Conservation (phyloP, 1,140 invertebrate genomes). For the Lasioglossum albipes region DNA sequence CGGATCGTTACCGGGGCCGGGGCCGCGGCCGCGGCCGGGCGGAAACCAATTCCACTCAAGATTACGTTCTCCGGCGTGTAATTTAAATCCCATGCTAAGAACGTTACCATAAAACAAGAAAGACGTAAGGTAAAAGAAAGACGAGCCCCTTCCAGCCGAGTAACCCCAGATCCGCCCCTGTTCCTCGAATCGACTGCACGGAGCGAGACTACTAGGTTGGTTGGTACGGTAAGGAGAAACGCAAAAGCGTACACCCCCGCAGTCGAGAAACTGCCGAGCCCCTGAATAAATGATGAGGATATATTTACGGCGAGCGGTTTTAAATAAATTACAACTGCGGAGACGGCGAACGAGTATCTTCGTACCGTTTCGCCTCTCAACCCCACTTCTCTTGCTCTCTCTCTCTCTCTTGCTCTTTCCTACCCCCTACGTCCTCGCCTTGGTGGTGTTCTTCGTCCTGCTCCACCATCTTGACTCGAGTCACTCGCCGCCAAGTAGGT, state of each 20-base stretch:
- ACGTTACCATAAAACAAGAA: slow-evolving; percentile 33
- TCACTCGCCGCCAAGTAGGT: slow-evolving; percentile 24
- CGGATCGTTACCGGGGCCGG: neutral
- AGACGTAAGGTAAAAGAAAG: neutral
- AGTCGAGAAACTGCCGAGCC: slow-evolving; percentile 66
- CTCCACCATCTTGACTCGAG: slow-evolving; percentile 50
- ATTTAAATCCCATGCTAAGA: slow-evolving; percentile 40
- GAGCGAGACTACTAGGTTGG: slow-evolving; percentile 16
- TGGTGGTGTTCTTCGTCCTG: neutral
- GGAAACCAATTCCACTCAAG: slow-evolving; percentile 24
- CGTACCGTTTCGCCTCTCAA: slow-evolving; percentile 51
- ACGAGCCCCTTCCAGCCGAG: slow-evolving; percentile 3
- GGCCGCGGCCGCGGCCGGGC: too few species aligned
- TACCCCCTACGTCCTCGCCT: neutral
- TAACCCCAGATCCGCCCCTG: slow-evolving; percentile 20
- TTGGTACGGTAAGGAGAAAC: slow-evolving; percentile 60
- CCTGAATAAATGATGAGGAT: slow-evolving; percentile 79
- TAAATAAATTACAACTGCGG: slow-evolving; percentile 81
- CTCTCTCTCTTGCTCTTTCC: neutral
- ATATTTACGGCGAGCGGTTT: slow-evolving; percentile 80
- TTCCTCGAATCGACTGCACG: slow-evolving; percentile 21
- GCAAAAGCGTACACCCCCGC: slow-evolving; percentile 67
- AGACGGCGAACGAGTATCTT: slow-evolving; percentile 73
- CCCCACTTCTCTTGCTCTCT: neutral
- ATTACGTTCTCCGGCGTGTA: slow-evolving; percentile 22